These are phyloP conservation scores for Aptenodytes patagonicus DNA, from an alignment of 2,113 vertebrate species.

Conservation along the genomic window DNA sequence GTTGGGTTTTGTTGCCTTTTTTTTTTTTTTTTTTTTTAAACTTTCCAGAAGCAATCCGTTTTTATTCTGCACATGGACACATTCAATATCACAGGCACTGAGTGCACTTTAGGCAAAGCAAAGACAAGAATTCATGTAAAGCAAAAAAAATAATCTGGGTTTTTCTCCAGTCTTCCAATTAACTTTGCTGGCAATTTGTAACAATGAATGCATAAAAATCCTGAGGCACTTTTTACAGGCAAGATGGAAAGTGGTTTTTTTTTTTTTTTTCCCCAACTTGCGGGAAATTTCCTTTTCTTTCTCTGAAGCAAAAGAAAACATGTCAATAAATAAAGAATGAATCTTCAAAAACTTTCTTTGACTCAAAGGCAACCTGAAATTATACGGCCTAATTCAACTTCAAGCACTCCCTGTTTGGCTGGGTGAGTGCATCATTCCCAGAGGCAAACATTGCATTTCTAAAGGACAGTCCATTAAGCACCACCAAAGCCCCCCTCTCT, in stretches of 20 bases:
- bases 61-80: conserved; percentile 3
- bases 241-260: neutral
- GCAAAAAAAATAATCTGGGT: neutral
- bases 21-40: neutral
- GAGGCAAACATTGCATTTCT: neutral
- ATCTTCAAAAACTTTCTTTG: conserved; percentile 8
- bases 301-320: conserved; percentile 31
- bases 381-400: conserved; percentile 53
- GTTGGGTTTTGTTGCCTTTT: neutral
- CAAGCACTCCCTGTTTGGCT: neutral
- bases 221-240: conserved; percentile 10
- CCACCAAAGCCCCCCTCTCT: neutral
- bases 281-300: conserved; percentile 1
- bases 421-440: neutral
- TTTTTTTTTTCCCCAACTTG: neutral
- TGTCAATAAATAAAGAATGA: conserved; percentile 17
- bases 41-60: neutral
- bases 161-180: conserved; percentile 32
- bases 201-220: neutral
- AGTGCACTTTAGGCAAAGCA: conserved; percentile 48
- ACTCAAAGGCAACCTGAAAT: conserved; percentile 40
- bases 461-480: conserved; percentile 21
- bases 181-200: conserved; percentile 27
- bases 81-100: neutral
- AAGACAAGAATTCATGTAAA: neutral